A percentile compares a stretch with the other conserved stretches of the same genome.
phyloP scores from a whole-genome alignment of 2,888 invertebrate genomes.

The Folsomia manolachei region DNA sequence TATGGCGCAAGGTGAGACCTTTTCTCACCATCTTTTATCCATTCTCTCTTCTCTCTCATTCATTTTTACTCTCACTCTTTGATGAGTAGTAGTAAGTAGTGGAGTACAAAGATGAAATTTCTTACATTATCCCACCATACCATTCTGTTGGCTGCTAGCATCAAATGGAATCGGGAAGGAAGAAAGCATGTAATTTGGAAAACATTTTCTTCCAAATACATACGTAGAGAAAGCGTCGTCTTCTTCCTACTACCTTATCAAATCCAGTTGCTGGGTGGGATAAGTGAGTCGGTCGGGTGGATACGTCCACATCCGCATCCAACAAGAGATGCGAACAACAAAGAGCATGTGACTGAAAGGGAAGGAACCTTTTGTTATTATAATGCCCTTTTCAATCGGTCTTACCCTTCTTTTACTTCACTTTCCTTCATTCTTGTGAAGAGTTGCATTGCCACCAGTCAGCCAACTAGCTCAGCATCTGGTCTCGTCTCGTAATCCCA shows the following conservation, averaged over 20 bases:
- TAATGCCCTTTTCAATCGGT: conserved; percentile 17
- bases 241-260: too few relatives aligned
- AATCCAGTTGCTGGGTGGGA: not conserved
- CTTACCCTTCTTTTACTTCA: not conserved
- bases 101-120: not conserved
- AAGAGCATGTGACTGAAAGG: not conserved
- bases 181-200: not conserved
- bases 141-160: not conserved
- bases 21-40: conserved; percentile 23
- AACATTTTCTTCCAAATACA: too few relatives aligned
- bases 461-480: not conserved
- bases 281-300: not conserved
- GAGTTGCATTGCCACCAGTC: too few relatives aligned
- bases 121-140: not conserved
- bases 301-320: not conserved
- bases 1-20: conserved; percentile 25
- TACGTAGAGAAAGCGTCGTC: too few relatives aligned
- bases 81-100: not conserved
- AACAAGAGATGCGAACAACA: not conserved
- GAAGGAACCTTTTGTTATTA: conserved; percentile 6
- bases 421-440: not conserved
- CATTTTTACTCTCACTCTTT: not conserved
- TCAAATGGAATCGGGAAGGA: not conserved
- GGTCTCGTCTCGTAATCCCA: not conserved
- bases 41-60: conserved; percentile 14